Conservation (phyloP, 2,113 vertebrate genomes). For the Scomber scombrus region DNA sequence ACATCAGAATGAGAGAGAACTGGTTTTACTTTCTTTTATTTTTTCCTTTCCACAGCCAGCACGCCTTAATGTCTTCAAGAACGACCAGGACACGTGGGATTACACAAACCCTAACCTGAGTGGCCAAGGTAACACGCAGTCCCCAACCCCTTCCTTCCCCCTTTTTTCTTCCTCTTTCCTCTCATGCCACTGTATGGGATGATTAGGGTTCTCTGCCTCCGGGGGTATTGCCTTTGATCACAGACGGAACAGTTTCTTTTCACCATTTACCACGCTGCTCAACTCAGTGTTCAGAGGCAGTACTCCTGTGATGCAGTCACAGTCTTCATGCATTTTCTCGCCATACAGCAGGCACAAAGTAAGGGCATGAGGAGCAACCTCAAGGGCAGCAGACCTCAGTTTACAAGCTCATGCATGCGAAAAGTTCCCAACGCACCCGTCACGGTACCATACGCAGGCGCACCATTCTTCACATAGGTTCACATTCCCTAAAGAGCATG, state of each 20-base stretch:
- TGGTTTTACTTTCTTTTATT: constrained; percentile 15
- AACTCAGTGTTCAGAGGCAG: constrained; percentile 56
- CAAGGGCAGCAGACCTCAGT: constrained; percentile 58
- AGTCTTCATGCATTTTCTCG: constrained; percentile 69
- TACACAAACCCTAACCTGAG: constrained; percentile 96
- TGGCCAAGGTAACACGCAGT: constrained; percentile 91
- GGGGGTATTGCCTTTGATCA: constrained; percentile 68
- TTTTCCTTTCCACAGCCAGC: constrained; percentile 86
- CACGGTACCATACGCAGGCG: constrained; percentile 28
- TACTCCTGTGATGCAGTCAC: constrained; percentile 71
- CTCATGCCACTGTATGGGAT: constrained; percentile 87
- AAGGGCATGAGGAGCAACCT: constrained; percentile 83
- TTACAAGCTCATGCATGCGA: constrained; percentile 69
- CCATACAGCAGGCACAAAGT: constrained; percentile 73
- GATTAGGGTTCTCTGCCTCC: constrained; percentile 68
- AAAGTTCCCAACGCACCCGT: constrained; percentile 28
- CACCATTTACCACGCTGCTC: neutral
- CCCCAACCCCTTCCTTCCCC: constrained; percentile 15
- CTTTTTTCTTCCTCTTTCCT: constrained; percentile 65
- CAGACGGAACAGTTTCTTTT: constrained; percentile 10
- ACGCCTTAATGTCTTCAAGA: constrained; percentile 97
- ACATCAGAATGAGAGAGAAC: neutral
- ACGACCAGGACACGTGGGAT: constrained; percentile 98
- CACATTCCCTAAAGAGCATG: constrained; percentile 76
- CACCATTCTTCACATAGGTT: constrained; percentile 55